phyloP scores from a whole-genome alignment of 1,140 invertebrate species.

The Venustaconcha ellipsiformis region DNA sequence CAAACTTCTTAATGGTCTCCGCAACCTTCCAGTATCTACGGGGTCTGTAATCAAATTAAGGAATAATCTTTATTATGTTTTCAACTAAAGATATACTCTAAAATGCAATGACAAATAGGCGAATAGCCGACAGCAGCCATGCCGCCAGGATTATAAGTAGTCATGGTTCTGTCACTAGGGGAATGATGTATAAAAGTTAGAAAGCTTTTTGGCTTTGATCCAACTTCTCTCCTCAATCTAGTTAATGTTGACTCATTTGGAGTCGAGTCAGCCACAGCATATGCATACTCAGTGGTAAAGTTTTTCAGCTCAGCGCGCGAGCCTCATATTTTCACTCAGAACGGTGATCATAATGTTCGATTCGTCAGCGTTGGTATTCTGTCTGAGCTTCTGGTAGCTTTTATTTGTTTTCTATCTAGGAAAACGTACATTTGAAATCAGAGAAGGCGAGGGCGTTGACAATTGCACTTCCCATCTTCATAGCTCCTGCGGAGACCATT shows the following conservation, averaged over 20 bases:
- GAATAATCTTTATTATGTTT: background rate
- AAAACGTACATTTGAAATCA: too few species aligned
- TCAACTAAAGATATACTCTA: too few species aligned
- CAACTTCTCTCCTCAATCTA: background rate
- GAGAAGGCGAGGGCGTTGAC: too few species aligned
- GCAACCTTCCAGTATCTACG: slow-evolving; percentile 11
- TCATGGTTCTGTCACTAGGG: background rate
- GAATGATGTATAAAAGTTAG: slow-evolving; percentile 6
- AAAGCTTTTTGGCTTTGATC: slow-evolving; percentile 2
- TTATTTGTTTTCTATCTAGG: background rate
- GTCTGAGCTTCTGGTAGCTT: slow-evolving; percentile 8
- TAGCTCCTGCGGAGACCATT: too few species aligned
- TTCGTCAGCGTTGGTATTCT: background rate
- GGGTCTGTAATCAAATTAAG: slow-evolving; percentile 18
- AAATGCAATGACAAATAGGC: too few species aligned
- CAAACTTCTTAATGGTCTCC: slow-evolving; percentile 11
- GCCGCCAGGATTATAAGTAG: too few species aligned
- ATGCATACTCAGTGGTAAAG: background rate
- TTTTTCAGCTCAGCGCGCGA: background rate
- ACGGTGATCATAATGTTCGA: slow-evolving; percentile 6
- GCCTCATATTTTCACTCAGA: background rate
- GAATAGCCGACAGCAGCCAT: too few species aligned
- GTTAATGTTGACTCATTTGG: background rate
- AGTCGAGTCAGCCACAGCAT: background rate
- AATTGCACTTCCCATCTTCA: too few species aligned